These are phyloP conservation scores for Thalassoma bifasciatum DNA, from an alignment of 2,113 vertebrate genomes.

Conservation along the genomic window DNA sequence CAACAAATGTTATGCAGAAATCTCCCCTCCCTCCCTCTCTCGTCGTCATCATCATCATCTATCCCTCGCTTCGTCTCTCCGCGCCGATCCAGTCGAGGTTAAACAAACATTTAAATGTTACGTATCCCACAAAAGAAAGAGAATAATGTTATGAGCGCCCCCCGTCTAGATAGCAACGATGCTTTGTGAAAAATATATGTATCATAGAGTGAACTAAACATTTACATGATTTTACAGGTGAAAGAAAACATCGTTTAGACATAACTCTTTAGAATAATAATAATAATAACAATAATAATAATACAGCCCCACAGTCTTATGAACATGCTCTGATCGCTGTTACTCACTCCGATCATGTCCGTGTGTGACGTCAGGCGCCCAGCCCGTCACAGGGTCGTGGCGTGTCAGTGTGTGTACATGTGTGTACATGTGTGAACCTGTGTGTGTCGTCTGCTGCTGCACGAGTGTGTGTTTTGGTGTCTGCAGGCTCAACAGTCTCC, in stretches of 20 bases:
- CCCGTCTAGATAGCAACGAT: slow-evolving; percentile 69
- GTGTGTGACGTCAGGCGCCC: slow-evolving; percentile 71
- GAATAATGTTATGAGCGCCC: slow-evolving; percentile 73
- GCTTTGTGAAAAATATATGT: slow-evolving; percentile 78
- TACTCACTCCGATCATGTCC: slow-evolving; percentile 79
- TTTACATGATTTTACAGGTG: slow-evolving; percentile 79
- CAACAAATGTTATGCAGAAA: slow-evolving; percentile 80
- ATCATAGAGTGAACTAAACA: slow-evolving; percentile 79
- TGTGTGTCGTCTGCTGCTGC: slow-evolving; percentile 9
- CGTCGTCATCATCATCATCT: no score
- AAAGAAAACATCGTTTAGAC: slow-evolving; percentile 73
- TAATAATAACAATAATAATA: slow-evolving; percentile 74
- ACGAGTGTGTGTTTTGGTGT: slow-evolving; percentile 10
- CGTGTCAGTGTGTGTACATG: slow-evolving; percentile 51
- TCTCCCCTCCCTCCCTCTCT: not conserved
- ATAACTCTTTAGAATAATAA: slow-evolving; percentile 73
- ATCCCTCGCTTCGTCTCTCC: slow-evolving; percentile 32
- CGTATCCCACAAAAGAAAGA: slow-evolving; percentile 74
- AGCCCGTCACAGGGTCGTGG: slow-evolving; percentile 57
- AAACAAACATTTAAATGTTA: slow-evolving; percentile 82
- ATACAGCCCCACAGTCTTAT: slow-evolving; percentile 74
- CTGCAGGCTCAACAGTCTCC: slow-evolving; percentile 69
- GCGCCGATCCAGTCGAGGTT: slow-evolving; percentile 76
- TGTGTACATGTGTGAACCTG: slow-evolving; percentile 3
- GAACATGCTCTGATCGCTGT: slow-evolving; percentile 88